phyloP scores from a whole-genome alignment of 2,797 vertebrate genomes.

The Mormyrops attenuatus region DNA sequence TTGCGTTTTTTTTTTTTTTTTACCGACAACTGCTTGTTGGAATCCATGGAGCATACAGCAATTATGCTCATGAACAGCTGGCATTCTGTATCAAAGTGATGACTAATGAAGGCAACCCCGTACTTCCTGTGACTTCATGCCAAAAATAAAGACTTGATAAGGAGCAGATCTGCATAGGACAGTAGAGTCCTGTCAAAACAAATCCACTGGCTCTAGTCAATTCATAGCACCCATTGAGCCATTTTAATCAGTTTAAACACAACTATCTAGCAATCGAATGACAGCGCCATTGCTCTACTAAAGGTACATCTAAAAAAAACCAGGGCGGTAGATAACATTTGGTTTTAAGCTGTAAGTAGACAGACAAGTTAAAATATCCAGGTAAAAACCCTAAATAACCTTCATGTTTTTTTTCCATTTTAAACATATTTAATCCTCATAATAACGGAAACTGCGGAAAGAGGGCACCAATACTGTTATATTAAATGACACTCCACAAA shows the following conservation, averaged over 20 bases:
- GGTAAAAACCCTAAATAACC: neutral
- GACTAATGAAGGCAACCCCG: slow-evolving; percentile 62
- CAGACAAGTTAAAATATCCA: neutral
- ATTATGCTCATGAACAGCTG: slow-evolving; percentile 60
- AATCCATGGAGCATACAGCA: slow-evolving; percentile 52
- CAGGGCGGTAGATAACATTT: neutral
- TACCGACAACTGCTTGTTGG: slow-evolving; percentile 34
- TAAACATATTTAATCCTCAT: neutral
- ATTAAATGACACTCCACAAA: neutral
- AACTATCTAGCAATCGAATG: neutral
- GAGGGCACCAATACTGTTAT: neutral
- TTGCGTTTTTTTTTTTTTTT: slow-evolving; percentile 1
- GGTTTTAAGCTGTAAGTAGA: neutral
- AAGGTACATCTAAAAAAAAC: neutral
- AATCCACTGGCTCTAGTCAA: neutral
- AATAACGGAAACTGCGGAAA: neutral
- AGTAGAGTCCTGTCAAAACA: neutral
- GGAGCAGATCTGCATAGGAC: neutral
- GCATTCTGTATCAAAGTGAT: slow-evolving; percentile 56
- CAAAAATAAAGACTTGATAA: neutral
- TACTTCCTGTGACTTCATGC: slow-evolving; percentile 52
- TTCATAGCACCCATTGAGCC: neutral
- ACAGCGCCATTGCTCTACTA: neutral
- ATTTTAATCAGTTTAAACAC: neutral
- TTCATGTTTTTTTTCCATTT: neutral